Conservation (phyloP, 2,888 invertebrate species). For the Mamestra brassicae region DNA sequence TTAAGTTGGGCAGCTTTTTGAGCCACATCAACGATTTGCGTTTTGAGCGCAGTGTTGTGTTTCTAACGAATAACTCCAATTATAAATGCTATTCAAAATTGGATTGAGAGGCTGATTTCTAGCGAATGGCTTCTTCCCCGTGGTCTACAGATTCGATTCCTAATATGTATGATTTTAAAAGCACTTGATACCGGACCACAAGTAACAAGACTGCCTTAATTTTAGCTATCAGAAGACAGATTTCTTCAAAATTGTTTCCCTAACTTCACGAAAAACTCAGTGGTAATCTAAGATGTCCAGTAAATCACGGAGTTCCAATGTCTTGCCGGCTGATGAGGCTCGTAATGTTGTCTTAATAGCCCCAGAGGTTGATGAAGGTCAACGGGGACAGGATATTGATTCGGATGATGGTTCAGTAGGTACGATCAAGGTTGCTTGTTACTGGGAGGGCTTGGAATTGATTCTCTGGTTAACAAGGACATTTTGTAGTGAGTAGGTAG, state of each 20-base stretch:
- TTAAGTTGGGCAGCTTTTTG: too few species aligned
- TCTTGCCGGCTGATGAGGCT: background rate
- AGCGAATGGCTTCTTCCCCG: too few species aligned
- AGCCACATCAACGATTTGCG: too few species aligned
- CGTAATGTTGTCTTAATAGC: constrained; percentile 22
- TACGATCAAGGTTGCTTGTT: background rate
- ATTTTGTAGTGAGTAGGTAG: background rate
- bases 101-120: too few species aligned
- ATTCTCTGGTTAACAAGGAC: background rate
- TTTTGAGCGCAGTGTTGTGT: too few species aligned
- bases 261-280: constrained; percentile 9
- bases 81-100: too few species aligned
- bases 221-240: background rate
- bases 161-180: too few species aligned
- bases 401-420: background rate
- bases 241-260: background rate
- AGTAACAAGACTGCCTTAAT: too few species aligned
- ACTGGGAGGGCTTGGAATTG: background rate
- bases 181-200: too few species aligned
- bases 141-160: too few species aligned
- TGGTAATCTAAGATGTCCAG: background rate
- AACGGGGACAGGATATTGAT: constrained; percentile 9
- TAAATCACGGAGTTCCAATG: constrained; percentile 19
- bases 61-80: too few species aligned
- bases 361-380: constrained; percentile 13